Percentiles rank a stretch among this genome's conserved stretches.
Conservation (phyloP, 92 coral and sea anemone species). For the Nematostella vectensis region DNA sequence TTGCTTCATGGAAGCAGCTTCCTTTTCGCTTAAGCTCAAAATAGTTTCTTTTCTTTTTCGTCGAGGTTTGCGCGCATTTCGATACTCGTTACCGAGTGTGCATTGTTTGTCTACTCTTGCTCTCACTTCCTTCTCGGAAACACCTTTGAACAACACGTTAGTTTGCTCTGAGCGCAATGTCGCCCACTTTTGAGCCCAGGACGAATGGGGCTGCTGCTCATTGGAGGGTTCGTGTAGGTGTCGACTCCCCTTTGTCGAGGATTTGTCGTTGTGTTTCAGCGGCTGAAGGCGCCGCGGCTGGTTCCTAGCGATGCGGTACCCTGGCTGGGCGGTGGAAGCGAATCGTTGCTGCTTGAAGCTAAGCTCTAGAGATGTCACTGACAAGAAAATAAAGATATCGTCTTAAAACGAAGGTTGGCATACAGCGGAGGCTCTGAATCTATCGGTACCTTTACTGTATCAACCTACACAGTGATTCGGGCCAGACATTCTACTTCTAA, state of each 20-base stretch:
- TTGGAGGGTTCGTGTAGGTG: constrained; percentile 7
- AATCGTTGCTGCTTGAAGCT: constrained; percentile 18
- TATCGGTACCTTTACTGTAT: too few species aligned
- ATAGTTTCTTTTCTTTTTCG: constrained; percentile 39
- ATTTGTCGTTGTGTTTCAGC: constrained; percentile 14
- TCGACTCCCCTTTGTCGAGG: constrained; percentile 16
- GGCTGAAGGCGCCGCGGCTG: constrained; percentile 44
- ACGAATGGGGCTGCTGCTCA: constrained; percentile 1
- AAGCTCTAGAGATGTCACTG: constrained; percentile 51
- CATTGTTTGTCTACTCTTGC: constrained; percentile 15
- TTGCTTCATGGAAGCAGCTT: constrained; percentile 59
- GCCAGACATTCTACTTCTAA: too few species aligned
- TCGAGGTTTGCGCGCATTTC: not conserved
- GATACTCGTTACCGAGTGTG: not conserved
- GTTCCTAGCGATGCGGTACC: constrained; percentile 1
- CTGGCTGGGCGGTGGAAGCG: constrained; percentile 21
- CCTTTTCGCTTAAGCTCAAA: constrained; percentile 61
- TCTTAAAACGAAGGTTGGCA: not conserved
- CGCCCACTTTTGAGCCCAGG: constrained; percentile 94
- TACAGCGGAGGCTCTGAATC: too few species aligned
- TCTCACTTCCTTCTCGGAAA: constrained; percentile 4
- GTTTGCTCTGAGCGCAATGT: constrained; percentile 65
- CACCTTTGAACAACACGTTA: constrained; percentile 27
- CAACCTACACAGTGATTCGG: too few species aligned
- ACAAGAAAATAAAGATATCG: not conserved